A percentile compares a stretch with the other conserved stretches of the same genome.
Conservation (phyloP, 2,797 vertebrate species). For the Labroides dimidiatus region DNA sequence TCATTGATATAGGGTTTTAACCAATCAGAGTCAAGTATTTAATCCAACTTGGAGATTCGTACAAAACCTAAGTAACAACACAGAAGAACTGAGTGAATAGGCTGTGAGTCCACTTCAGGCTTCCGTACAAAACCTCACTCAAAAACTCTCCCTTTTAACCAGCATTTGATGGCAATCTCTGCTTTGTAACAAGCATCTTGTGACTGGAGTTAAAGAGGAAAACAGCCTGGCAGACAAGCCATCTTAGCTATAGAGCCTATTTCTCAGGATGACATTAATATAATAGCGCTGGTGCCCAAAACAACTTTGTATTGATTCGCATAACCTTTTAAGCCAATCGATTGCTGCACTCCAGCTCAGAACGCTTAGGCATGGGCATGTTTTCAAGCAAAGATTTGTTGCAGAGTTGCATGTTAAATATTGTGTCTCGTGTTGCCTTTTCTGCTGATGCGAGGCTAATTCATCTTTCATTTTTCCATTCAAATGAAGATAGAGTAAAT, state of each 20-base stretch:
- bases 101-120: no score
- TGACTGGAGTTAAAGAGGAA: slow-evolving; percentile 73
- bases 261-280: slow-evolving; percentile 85
- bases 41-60: no score
- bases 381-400: slow-evolving; percentile 71
- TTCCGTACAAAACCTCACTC: slow-evolving; percentile 13
- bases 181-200: slow-evolving; percentile 55
- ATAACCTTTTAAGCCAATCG: slow-evolving; percentile 85
- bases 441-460: slow-evolving; percentile 38
- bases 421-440: slow-evolving; percentile 38
- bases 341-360: slow-evolving; percentile 78
- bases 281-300: slow-evolving; percentile 82
- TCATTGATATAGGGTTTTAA: no score
- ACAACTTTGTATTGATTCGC: slow-evolving; percentile 85
- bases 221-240: slow-evolving; percentile 76
- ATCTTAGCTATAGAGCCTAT: slow-evolving; percentile 78
- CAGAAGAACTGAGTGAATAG: no score
- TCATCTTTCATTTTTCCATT: slow-evolving; percentile 18
- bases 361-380: slow-evolving; percentile 68
- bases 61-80: no score
- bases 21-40: no score
- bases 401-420: slow-evolving; percentile 68
- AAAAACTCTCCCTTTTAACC: slow-evolving; percentile 36
- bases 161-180: slow-evolving; percentile 44
- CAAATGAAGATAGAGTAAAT: slow-evolving; percentile 7